Evolutionary conservation across 1,140 invertebrate genomes (phyloP).

Genomic region (Drosophila santomea): DNA sequence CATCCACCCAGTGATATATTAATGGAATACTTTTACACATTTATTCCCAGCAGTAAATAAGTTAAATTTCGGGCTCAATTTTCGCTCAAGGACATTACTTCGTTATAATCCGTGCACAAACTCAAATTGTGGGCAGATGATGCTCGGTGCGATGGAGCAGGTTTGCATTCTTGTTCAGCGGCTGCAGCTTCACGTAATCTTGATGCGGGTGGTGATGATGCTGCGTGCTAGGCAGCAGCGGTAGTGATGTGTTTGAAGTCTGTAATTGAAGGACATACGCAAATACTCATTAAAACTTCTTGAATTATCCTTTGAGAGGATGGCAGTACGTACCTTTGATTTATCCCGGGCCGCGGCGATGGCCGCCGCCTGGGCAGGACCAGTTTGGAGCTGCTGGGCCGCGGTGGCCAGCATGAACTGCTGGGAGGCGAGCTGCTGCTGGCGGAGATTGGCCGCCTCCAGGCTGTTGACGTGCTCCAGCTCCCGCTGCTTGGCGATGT

Average conservation of each 20-base stretch:
- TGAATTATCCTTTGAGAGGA: neutral
- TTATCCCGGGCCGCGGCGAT: conserved; percentile 74
- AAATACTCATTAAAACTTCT: no score
- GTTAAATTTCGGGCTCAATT: conserved; percentile 32
- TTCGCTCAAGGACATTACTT: conserved; percentile 28
- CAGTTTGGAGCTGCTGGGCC: conserved; percentile 71
- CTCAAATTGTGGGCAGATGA: conserved; percentile 82
- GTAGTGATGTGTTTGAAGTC: conserved; percentile 84
- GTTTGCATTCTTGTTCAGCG: conserved; percentile 77
- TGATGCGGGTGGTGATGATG: conserved; percentile 78
- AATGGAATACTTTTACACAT: conserved; percentile 47
- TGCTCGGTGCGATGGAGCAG: conserved; percentile 81
- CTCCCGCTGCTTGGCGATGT: conserved; percentile 81
- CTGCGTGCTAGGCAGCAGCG: conserved; percentile 78
- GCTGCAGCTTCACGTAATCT: conserved; percentile 76
- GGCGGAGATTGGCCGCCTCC: conserved; percentile 70
- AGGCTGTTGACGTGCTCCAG: conserved; percentile 72
- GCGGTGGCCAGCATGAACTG: conserved; percentile 76
- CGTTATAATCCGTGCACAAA: conserved; percentile 44
- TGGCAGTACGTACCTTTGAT: conserved; percentile 70
- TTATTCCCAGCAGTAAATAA: conserved; percentile 60
- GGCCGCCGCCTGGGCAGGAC: conserved; percentile 68
- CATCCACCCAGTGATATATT: conserved; percentile 14
- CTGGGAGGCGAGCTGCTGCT: conserved; percentile 73
- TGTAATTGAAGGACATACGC: conserved; percentile 1